Conservation (phyloP, 64 coral and sea anemone species). For the Platygyra sinensis region DNA sequence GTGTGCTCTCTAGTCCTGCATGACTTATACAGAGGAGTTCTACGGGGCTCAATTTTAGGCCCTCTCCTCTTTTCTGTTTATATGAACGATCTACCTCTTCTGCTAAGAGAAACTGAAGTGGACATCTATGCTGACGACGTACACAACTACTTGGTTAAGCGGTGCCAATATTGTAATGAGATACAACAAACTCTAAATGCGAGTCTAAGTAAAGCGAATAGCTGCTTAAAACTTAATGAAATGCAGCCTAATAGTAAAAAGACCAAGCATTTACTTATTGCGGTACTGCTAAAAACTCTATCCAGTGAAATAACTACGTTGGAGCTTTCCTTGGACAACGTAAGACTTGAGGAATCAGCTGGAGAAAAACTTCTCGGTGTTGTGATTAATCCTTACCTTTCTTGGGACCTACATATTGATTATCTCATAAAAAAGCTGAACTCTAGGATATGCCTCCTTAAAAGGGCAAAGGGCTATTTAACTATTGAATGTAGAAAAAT, state of each 20-base stretch:
- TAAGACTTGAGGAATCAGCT: not conserved
- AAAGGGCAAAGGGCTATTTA: too few species aligned
- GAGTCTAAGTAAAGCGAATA: constrained; percentile 22
- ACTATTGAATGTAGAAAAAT: constrained; percentile 7
- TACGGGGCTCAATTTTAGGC: constrained; percentile 44
- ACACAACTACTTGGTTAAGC: constrained; percentile 38
- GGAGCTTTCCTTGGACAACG: not conserved
- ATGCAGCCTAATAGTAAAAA: not conserved
- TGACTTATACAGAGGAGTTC: constrained; percentile 8
- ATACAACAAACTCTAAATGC: constrained; percentile 35
- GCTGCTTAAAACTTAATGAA: constrained; percentile 7
- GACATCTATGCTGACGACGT: constrained; percentile 58
- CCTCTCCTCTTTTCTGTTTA: constrained; percentile 56
- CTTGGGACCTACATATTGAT: not conserved
- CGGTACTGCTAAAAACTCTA: not conserved
- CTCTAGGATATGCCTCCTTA: not conserved
- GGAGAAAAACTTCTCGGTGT: not conserved
- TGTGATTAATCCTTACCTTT: not conserved
- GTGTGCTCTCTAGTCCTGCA: not conserved
- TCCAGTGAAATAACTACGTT: not conserved
- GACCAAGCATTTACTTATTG: constrained; percentile 5
- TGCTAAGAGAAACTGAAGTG: constrained; percentile 19
- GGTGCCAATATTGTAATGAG: constrained; percentile 17
- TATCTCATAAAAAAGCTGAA: not conserved
- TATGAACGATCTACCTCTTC: not conserved